These are phyloP conservation scores for Nycteola revayana DNA, from an alignment of 2,888 invertebrate species.

Conservation along the genomic window DNA sequence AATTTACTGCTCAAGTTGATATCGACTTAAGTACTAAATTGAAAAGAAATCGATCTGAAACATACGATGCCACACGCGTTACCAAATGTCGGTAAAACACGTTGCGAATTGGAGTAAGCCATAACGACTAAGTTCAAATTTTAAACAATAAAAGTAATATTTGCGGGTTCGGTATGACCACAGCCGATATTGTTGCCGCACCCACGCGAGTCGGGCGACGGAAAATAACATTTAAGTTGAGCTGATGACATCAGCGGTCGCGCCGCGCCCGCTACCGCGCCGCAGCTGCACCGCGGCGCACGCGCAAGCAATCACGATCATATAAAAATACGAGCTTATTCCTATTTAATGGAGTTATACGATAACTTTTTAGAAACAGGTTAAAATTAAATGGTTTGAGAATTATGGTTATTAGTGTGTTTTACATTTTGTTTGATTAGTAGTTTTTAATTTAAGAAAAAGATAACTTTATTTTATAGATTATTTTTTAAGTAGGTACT, in stretches of 20 bases:
- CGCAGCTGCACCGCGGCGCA: conserved; percentile 40
- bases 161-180: conserved; percentile 47
- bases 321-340: conserved; percentile 26
- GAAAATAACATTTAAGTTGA: conserved; percentile 75
- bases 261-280: conserved; percentile 66
- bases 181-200: conserved; percentile 56
- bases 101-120: conserved; percentile 11
- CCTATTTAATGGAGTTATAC: conserved; percentile 10
- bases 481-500: too few species aligned
- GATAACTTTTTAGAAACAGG: not conserved
- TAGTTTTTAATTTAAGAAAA: too few species aligned
- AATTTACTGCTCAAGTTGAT: too few species aligned
- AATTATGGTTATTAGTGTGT: not conserved
- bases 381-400: not conserved
- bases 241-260: conserved; percentile 75
- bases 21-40: too few species aligned
- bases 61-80: not conserved
- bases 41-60: too few species aligned
- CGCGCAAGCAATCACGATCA: conserved; percentile 45
- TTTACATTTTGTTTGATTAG: too few species aligned
- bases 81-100: not conserved
- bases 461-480: too few species aligned
- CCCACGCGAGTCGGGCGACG: conserved; percentile 69
- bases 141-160: conserved; percentile 22
- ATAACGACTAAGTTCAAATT: too few species aligned